Conservation (phyloP, 2,797 vertebrate species). For the Thalassophryne amazonica region DNA sequence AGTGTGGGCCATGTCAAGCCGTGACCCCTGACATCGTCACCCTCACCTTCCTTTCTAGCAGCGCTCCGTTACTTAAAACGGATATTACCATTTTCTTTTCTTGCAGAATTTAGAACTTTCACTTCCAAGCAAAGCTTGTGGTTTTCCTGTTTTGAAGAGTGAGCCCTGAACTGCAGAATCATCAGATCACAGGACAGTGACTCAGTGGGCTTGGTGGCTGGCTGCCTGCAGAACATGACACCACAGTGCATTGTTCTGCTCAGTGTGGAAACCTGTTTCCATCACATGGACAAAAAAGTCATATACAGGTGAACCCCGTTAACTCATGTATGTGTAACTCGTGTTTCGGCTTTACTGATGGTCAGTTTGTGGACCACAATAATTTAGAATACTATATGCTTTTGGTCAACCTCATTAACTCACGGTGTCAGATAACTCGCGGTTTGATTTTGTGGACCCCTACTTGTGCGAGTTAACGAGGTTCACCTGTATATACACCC, state of each 20-base stretch:
- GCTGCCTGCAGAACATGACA: background rate
- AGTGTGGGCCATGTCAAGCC: background rate
- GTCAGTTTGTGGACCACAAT: too few relatives aligned
- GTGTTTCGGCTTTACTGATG: too few relatives aligned
- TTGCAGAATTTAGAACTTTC: background rate
- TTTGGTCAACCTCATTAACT: too few relatives aligned
- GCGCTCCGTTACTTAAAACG: background rate
- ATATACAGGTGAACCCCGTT: too few relatives aligned
- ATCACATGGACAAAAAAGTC: too few relatives aligned
- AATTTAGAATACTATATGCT: too few relatives aligned
- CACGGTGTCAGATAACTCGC: too few relatives aligned
- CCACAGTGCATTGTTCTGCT: slow-evolving; percentile 9
- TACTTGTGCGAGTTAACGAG: too few relatives aligned
- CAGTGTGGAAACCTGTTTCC: too few relatives aligned
- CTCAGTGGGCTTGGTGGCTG: slow-evolving; percentile 12
- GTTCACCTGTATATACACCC: too few relatives aligned
- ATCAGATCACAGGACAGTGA: slow-evolving; percentile 35
- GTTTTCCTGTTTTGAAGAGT: slow-evolving; percentile 59
- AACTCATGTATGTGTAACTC: too few relatives aligned
- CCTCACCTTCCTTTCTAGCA: background rate
- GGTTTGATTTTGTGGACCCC: too few relatives aligned
- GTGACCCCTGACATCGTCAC: background rate
- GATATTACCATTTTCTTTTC: background rate
- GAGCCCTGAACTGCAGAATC: slow-evolving; percentile 30
- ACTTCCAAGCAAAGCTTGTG: background rate